Conservation (phyloP, 2,797 vertebrate species). For the Cuculus canorus region DNA sequence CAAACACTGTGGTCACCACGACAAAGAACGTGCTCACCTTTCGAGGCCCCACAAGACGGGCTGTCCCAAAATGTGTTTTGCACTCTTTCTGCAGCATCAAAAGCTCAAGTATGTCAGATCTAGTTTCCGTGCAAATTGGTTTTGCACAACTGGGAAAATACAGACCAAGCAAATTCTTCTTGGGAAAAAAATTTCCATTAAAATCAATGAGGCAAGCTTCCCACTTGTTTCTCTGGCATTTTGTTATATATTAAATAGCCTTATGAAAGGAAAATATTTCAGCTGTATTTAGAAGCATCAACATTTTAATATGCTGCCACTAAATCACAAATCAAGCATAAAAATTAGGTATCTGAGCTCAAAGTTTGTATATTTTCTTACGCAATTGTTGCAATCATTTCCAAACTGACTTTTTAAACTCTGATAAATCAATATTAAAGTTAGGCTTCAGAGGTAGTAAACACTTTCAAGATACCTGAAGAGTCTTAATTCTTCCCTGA, state of each 20-base stretch:
- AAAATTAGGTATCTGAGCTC: constrained; percentile 18
- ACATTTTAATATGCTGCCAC: not conserved
- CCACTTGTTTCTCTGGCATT: constrained; percentile 23
- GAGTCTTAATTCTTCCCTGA: not conserved
- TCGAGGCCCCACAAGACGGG: not conserved
- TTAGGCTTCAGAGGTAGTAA: not conserved
- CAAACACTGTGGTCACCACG: not conserved
- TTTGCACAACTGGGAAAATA: constrained; percentile 40
- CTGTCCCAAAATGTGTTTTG: not conserved
- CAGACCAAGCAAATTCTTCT: constrained; percentile 34
- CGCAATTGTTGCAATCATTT: not conserved
- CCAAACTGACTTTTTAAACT: not conserved
- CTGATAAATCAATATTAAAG: constrained; percentile 22
- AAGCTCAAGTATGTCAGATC: constrained; percentile 8
- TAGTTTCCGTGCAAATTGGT: constrained; percentile 37
- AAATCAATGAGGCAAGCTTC: constrained; percentile 63
- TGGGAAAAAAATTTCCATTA: constrained; percentile 42
- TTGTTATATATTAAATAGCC: constrained; percentile 5
- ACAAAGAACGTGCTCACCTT: not conserved
- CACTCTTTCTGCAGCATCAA: not conserved
- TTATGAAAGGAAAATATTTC: constrained; percentile 19
- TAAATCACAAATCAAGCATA: constrained; percentile 39
- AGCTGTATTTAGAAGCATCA: constrained; percentile 13
- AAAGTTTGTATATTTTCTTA: not conserved
- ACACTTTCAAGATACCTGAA: constrained; percentile 1